These are phyloP conservation scores for Philhelius pedissequus DNA, from an alignment of 2,888 invertebrate genomes.

Conservation along the genomic window DNA sequence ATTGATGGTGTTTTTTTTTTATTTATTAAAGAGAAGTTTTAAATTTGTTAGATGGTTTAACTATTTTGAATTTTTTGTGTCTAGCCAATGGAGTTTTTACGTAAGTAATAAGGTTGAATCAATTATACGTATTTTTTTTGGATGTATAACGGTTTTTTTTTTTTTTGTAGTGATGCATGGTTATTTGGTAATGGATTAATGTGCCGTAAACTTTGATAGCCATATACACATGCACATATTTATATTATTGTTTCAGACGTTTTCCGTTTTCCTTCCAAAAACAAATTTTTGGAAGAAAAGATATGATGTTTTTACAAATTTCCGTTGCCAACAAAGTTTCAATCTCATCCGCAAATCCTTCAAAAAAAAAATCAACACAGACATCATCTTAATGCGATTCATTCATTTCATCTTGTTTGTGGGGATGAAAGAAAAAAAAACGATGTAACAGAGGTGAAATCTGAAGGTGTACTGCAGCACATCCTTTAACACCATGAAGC, in stretches of 20 bases:
- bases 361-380: not conserved
- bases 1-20: not conserved
- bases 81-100: not conserved
- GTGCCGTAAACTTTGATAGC: too few relatives aligned
- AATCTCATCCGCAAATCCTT: not conserved
- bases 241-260: not conserved
- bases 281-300: not conserved
- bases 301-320: not conserved
- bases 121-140: not conserved
- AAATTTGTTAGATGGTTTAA: constrained; percentile 3
- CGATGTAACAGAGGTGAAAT: too few relatives aligned
- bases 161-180: too few relatives aligned
- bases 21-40: not conserved
- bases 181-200: too few relatives aligned
- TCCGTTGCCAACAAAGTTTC: not conserved
- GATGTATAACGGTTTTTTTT: not conserved
- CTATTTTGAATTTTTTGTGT: not conserved
- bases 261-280: not conserved
- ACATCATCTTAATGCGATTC: constrained; percentile 15
- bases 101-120: not conserved
- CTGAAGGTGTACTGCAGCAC: not conserved
- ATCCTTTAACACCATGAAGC: constrained; percentile 14
- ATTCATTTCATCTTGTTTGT: constrained; percentile 2
- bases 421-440: not conserved
- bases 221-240: too few relatives aligned